These are phyloP conservation scores for Aphaenogaster ashmeadi DNA, from an alignment of 1,140 invertebrate genomes.

Conservation along the genomic window DNA sequence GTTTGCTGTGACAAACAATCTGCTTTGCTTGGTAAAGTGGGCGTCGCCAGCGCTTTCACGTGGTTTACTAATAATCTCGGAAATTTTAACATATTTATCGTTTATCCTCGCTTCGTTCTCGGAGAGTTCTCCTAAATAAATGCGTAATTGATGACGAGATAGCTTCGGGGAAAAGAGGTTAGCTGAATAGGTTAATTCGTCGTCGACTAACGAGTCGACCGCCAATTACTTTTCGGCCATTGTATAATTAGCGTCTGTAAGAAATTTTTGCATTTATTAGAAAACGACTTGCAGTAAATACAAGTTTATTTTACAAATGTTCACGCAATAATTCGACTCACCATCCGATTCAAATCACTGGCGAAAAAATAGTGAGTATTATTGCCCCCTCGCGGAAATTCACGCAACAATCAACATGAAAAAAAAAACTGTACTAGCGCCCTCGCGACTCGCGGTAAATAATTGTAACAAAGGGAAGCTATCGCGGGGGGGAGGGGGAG, in stretches of 20 bases:
- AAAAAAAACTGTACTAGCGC: too few species aligned
- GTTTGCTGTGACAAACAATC: constrained; percentile 65
- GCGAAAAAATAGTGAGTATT: too few species aligned
- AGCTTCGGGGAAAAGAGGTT: background rate
- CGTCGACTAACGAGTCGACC: background rate
- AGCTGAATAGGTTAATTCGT: background rate
- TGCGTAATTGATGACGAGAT: too few species aligned
- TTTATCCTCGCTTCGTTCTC: background rate
- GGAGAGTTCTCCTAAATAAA: background rate
- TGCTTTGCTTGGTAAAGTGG: constrained; percentile 2
- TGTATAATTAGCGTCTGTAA: background rate
- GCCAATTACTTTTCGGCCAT: background rate
- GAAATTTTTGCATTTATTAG: background rate
- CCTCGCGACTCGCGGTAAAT: too few species aligned
- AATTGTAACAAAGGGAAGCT: too few species aligned
- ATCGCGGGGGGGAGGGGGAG: too few species aligned
- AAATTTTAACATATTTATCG: constrained; percentile 58
- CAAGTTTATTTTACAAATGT: background rate
- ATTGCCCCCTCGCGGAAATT: too few species aligned
- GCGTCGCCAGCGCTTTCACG: constrained; percentile 35
- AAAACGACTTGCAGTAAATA: background rate
- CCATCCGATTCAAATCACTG: too few species aligned
- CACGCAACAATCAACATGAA: too few species aligned
- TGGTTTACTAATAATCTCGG: constrained; percentile 43
- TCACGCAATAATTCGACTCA: too few species aligned